These are phyloP conservation scores for Characodon lateralis DNA, from an alignment of 2,797 vertebrate genomes.

Conservation along the genomic window DNA sequence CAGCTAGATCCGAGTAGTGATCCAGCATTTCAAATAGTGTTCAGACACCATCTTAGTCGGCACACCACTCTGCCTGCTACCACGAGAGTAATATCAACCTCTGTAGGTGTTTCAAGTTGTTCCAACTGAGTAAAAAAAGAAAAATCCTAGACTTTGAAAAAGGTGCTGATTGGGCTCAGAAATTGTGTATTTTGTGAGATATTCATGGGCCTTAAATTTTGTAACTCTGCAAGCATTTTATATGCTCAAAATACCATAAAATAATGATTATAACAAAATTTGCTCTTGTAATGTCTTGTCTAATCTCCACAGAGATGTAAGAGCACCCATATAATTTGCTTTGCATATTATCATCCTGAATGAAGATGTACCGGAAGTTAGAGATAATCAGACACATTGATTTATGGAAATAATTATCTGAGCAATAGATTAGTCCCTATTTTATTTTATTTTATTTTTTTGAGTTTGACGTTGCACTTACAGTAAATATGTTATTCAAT, in stretches of 20 bases:
- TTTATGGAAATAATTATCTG: constrained; percentile 2
- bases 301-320: neutral
- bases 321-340: neutral
- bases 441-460: neutral
- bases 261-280: neutral
- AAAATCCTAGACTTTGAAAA: neutral
- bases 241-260: neutral
- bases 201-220: neutral
- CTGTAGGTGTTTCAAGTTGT: neutral
- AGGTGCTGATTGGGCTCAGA: neutral
- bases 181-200: neutral
- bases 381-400: constrained; percentile 4
- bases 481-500: neutral
- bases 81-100: neutral
- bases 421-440: neutral
- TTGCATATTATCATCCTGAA: constrained; percentile 10
- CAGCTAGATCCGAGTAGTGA: neutral
- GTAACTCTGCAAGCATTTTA: neutral
- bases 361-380: neutral
- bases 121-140: neutral
- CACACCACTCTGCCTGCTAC: neutral
- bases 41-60: neutral
- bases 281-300: neutral
- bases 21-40: too few species aligned
- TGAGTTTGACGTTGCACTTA: neutral